These are phyloP conservation scores for Lasioglossum albipes DNA, from an alignment of 1,140 invertebrate species.

Conservation along the genomic window DNA sequence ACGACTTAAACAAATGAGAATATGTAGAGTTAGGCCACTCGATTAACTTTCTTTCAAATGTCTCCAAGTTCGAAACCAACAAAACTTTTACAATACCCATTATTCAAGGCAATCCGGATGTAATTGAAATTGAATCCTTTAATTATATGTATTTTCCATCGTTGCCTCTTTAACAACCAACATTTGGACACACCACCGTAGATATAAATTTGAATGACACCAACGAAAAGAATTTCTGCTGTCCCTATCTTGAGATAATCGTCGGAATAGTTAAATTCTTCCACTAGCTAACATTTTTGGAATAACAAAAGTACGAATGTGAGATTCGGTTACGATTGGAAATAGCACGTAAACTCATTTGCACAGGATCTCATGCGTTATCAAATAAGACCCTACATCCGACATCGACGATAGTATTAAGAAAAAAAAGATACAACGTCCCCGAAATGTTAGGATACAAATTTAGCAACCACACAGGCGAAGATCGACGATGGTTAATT, in stretches of 20 bases:
- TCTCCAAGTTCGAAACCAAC: not conserved
- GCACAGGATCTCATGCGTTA: constrained; percentile 42
- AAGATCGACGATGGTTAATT: constrained; percentile 25
- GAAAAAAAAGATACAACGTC: constrained; percentile 29
- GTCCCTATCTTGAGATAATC: constrained; percentile 24
- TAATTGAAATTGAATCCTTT: not conserved
- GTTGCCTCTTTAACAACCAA: not conserved
- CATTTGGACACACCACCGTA: not conserved
- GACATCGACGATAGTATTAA: constrained; percentile 27
- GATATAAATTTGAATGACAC: not conserved
- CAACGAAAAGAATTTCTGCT: constrained; percentile 8
- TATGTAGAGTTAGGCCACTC: not conserved
- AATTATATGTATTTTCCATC: not conserved
- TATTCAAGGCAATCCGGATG: not conserved
- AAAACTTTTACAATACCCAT: not conserved
- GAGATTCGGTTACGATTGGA: constrained; percentile 23
- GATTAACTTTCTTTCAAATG: too few species aligned
- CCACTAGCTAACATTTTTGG: constrained; percentile 18
- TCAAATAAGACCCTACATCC: constrained; percentile 20
- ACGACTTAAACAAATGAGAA: too few species aligned
- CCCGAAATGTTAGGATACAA: constrained; percentile 34
- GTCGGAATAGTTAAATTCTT: constrained; percentile 9
- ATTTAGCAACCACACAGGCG: constrained; percentile 41
- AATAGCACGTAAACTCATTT: constrained; percentile 30
- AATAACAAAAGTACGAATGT: constrained; percentile 34